These are phyloP conservation scores for Onychostruthus taczanowskii DNA, from an alignment of 2,113 vertebrate genomes.

Conservation along the genomic window DNA sequence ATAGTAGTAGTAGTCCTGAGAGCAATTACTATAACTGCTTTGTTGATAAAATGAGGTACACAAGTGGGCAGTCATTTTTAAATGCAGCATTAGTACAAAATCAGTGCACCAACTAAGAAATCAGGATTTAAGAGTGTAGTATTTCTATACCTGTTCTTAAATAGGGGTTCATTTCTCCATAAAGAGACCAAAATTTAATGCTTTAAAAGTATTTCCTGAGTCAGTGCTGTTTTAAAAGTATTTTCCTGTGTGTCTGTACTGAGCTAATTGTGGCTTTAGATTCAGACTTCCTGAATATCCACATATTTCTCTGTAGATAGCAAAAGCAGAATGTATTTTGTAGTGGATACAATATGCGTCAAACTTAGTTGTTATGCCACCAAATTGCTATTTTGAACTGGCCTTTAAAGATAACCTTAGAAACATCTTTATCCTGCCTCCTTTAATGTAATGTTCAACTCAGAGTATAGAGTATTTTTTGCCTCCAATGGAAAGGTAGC, in stretches of 20 bases:
- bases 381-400: not conserved
- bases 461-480: not conserved
- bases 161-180: not conserved
- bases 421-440: not conserved
- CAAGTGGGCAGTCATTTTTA: not conserved
- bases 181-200: not conserved
- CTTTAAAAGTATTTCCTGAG: not conserved
- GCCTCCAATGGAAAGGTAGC: not conserved
- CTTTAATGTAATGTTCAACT: not conserved
- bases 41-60: not conserved
- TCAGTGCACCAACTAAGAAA: not conserved
- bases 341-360: not conserved
- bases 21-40: not conserved
- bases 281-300: not conserved
- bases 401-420: not conserved
- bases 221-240: not conserved
- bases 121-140: not conserved
- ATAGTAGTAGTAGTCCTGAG: not conserved
- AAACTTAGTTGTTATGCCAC: not conserved
- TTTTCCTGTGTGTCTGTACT: not conserved
- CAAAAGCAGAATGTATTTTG: not conserved
- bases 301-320: not conserved
- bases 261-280: not conserved
- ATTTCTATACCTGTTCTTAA: not conserved
- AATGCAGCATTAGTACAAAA: not conserved